Conservation (phyloP, 1,140 invertebrate genomes). For the Oedothorax gibbosus region DNA sequence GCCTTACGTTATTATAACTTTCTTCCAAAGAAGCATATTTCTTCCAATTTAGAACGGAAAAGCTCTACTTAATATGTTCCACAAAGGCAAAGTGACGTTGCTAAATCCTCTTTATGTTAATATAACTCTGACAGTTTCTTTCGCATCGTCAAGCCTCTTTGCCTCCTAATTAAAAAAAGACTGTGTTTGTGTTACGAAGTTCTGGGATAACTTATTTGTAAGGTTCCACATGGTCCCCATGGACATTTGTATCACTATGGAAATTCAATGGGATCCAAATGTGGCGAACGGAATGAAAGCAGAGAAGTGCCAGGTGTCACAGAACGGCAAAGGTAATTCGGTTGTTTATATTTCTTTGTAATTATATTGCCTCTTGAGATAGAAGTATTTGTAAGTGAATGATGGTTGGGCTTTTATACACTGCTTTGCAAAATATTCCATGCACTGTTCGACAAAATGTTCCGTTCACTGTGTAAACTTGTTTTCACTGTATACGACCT, state of each 20-base stretch:
- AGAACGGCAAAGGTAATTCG: neutral
- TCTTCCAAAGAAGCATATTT: neutral
- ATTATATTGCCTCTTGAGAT: neutral
- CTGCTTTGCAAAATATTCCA: too few species aligned
- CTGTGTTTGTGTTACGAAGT: constrained; percentile 5
- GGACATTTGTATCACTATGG: constrained; percentile 57
- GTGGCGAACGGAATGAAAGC: constrained; percentile 1
- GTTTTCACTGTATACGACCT: too few species aligned
- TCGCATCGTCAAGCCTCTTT: constrained; percentile 4
- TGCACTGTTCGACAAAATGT: too few species aligned
- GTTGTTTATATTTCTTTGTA: neutral
- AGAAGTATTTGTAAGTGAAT: too few species aligned
- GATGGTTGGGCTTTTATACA: too few species aligned
- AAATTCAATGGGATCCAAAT: constrained; percentile 48
- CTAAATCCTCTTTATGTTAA: neutral
- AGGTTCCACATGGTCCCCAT: constrained; percentile 45
- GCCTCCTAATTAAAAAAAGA: constrained; percentile 6
- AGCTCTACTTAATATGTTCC: neutral
- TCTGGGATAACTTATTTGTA: neutral
- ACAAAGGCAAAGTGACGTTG: constrained; percentile 4
- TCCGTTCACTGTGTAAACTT: too few species aligned
- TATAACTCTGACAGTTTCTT: neutral
- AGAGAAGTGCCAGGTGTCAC: neutral
- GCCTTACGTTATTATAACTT: neutral
- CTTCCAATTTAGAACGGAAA: constrained; percentile 29